Conservation (phyloP, 2,113 vertebrate genomes). For the Dunckerocampus dactyliophorus region DNA sequence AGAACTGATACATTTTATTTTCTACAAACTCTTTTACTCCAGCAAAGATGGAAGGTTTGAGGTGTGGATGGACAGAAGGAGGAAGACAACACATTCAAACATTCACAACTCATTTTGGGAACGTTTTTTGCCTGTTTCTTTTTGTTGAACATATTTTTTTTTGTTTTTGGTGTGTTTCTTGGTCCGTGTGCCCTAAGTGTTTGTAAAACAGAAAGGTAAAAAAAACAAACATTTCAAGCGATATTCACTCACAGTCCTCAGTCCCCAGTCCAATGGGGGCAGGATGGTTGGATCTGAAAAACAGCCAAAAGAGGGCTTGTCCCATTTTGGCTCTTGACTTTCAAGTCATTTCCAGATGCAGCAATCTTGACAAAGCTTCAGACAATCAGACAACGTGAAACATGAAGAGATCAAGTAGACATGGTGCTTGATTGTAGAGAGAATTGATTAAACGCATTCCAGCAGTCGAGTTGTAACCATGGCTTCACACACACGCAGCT, state of each 20-base stretch:
- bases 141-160: conserved; percentile 66
- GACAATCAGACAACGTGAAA: conserved; percentile 63
- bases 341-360: conserved; percentile 28
- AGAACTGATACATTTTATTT: conserved; percentile 47
- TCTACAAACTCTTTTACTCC: conserved; percentile 47
- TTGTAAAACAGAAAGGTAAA: conserved; percentile 14
- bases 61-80: conserved; percentile 38
- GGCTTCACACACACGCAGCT: conserved; percentile 32
- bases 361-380: conserved; percentile 51
- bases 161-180: conserved; percentile 37
- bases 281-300: conserved; percentile 21
- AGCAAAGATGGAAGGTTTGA: conserved; percentile 36
- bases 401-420: conserved; percentile 14
- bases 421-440: conserved; percentile 18
- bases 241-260: background rate
- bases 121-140: conserved; percentile 34
- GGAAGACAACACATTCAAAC: conserved; percentile 40
- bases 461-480: conserved; percentile 24
- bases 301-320: conserved; percentile 2
- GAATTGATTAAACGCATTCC: conserved; percentile 47
- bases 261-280: background rate
- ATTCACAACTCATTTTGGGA: conserved; percentile 45
- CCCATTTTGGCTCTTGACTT: conserved; percentile 14
- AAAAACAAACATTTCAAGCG: conserved; percentile 4
- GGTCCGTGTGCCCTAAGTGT: conserved; percentile 28